Percentiles rank a stretch among this genome's conserved stretches.
These are phyloP conservation scores for Cyprinodon brontotheroides DNA, from an alignment of 2,113 vertebrate genomes.

Conservation along the genomic window DNA sequence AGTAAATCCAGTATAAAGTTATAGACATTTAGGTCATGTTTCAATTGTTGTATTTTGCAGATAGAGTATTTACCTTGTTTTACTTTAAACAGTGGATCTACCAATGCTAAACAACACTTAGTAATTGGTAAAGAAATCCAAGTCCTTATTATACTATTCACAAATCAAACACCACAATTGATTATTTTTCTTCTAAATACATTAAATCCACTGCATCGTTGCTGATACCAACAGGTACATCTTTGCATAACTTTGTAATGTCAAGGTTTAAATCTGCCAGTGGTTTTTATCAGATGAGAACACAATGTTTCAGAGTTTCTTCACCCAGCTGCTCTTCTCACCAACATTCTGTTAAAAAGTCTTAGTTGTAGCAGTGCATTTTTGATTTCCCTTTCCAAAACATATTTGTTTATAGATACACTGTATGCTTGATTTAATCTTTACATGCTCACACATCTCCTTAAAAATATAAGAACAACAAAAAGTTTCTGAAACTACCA, in stretches of 20 bases:
- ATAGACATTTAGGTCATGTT: too few relatives aligned
- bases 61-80: too few relatives aligned
- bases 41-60: neutral
- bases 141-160: too few relatives aligned
- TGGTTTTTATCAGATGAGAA: neutral
- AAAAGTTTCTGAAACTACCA: neutral
- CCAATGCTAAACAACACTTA: too few relatives aligned
- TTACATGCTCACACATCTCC: neutral
- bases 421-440: neutral
- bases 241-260: neutral
- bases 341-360: neutral
- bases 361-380: neutral
- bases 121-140: too few relatives aligned
- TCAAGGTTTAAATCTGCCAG: neutral
- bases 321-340: neutral
- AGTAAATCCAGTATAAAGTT: too few relatives aligned
- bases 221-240: neutral
- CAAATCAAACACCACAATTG: neutral
- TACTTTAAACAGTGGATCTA: too few relatives aligned
- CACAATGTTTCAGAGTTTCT: neutral
- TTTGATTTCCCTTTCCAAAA: neutral
- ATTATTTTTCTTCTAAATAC: neutral
- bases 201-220: neutral
- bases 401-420: neutral
- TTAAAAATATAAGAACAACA: neutral